These are phyloP conservation scores for Otus sunia DNA, from an alignment of 2,113 vertebrate species.

Conservation along the genomic window DNA sequence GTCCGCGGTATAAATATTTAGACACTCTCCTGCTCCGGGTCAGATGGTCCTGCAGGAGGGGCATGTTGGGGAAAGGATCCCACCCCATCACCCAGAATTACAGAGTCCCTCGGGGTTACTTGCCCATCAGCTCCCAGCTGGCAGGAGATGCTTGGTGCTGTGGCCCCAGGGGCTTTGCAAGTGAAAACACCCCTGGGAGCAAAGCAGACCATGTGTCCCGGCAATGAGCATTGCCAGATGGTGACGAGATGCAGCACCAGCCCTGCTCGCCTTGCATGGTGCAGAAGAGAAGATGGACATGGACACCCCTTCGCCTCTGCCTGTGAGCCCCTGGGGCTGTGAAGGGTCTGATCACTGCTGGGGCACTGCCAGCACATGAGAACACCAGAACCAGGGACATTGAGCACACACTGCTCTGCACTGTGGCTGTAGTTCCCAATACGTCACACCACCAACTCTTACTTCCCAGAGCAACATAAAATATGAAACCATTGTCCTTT, in stretches of 20 bases:
- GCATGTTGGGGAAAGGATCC: not conserved
- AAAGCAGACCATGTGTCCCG: not conserved
- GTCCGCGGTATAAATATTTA: not conserved
- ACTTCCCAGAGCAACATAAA: not conserved
- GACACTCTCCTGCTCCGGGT: rapidly evolving
- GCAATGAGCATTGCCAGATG: rapidly evolving
- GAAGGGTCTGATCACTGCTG: not conserved
- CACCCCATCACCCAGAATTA: not conserved
- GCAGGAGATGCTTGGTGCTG: not conserved
- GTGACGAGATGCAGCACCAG: not conserved
- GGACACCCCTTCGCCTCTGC: not conserved
- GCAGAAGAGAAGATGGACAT: not conserved
- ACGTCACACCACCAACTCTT: not conserved
- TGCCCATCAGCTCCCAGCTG: not conserved
- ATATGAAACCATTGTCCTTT: not conserved
- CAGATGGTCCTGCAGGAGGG: rapidly evolving
- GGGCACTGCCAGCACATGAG: not conserved
- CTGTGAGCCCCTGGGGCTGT: not conserved
- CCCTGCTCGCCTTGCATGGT: not conserved
- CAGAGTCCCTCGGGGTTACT: rapidly evolving
- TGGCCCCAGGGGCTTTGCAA: not conserved
- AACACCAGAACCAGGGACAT: not conserved
- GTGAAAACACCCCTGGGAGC: not conserved
- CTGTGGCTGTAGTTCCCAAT: not conserved
- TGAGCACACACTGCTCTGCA: not conserved